Conservation (phyloP, 2,888 invertebrate species). For the Cryptophagus acutangulus region DNA sequence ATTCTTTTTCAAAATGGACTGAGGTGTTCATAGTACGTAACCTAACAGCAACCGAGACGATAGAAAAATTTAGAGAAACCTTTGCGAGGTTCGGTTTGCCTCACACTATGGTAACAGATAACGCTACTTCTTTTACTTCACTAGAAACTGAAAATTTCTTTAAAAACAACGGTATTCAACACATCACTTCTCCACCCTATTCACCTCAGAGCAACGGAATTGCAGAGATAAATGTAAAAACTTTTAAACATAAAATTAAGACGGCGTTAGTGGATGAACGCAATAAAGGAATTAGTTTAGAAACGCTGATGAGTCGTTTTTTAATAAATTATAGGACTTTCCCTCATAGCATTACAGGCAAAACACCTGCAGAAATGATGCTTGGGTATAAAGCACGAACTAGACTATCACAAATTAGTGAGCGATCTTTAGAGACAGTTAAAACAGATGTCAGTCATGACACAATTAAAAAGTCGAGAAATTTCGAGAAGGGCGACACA, state of each 20-base stretch:
- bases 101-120: conserved; percentile 5
- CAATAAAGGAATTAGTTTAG: conserved; percentile 2
- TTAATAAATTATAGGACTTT: conserved; percentile 10
- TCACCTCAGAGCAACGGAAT: conserved; percentile 13
- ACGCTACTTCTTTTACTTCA: conserved; percentile 9
- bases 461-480: no score
- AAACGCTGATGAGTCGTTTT: conserved; percentile 6
- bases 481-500: no score
- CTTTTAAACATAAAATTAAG: conserved; percentile 9
- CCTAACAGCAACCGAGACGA: conserved; percentile 6
- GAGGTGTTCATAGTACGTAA: conserved; percentile 7
- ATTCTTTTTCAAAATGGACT: conserved; percentile 10
- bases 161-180: conserved; percentile 13
- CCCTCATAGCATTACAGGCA: conserved; percentile 7
- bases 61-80: conserved; percentile 5
- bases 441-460: no score
- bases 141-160: conserved; percentile 11
- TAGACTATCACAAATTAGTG: conserved; percentile 1
- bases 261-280: conserved; percentile 2
- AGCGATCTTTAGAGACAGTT: no score
- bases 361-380: conserved; percentile 9
- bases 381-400: conserved; percentile 11
- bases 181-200: conserved; percentile 14
- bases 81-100: conserved; percentile 13
- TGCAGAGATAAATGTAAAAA: conserved; percentile 14